phyloP scores from a whole-genome alignment of 2,888 invertebrate genomes.

The Flexamia atlantica region DNA sequence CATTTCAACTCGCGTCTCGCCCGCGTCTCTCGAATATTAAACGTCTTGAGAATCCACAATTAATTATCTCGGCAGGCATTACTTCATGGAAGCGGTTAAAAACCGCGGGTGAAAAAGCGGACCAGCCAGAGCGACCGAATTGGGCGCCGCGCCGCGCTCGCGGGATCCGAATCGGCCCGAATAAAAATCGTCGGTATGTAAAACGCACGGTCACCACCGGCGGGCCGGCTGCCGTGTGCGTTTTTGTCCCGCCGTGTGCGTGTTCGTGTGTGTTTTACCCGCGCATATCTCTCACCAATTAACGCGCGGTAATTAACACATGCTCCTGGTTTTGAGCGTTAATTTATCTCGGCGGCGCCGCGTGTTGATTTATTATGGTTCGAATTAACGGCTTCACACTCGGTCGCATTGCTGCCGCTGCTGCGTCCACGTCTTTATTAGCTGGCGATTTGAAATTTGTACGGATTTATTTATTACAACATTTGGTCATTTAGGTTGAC shows the following conservation, averaged over 20 bases:
- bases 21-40: background rate
- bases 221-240: background rate
- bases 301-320: slow-evolving; percentile 7
- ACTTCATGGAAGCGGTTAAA: slow-evolving; percentile 21
- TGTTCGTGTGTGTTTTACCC: background rate
- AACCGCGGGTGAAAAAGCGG: slow-evolving; percentile 22
- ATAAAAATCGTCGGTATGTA: slow-evolving; percentile 1
- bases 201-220: background rate
- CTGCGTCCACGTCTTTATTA: background rate
- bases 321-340: slow-evolving; percentile 33
- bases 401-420: background rate
- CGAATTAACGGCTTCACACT: slow-evolving; percentile 11
- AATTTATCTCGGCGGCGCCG: slow-evolving; percentile 1
- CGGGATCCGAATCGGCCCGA: background rate
- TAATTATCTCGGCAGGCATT: slow-evolving; percentile 26
- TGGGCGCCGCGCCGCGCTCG: background rate
- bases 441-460: too few relatives aligned
- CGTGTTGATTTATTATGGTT: slow-evolving; percentile 13
- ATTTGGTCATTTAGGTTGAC: too few relatives aligned
- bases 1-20: slow-evolving; percentile 17
- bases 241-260: background rate
- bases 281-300: slow-evolving; percentile 11
- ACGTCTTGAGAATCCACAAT: background rate
- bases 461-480: too few relatives aligned
- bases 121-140: background rate